Conservation (phyloP, 2,797 vertebrate species). For the Erethizon dorsatum region DNA sequence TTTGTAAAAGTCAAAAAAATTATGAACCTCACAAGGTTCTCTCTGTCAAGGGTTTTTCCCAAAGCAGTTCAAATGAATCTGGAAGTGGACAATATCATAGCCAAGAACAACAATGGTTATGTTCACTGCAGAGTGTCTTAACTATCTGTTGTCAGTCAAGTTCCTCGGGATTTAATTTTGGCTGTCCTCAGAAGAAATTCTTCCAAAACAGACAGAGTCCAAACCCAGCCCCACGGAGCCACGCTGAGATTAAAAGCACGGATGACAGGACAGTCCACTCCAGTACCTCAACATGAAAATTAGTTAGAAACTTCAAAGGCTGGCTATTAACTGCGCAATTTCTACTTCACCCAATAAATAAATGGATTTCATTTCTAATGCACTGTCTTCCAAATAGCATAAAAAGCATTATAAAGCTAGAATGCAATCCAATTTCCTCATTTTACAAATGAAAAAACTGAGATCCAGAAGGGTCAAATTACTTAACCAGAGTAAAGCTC, state of each 20-base stretch:
- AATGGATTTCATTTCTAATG: slow-evolving; percentile 29
- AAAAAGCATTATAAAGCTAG: slow-evolving; percentile 39
- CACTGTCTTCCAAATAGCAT: slow-evolving; percentile 14
- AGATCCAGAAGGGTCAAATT: slow-evolving; percentile 13
- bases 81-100: slow-evolving; percentile 17
- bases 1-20: slow-evolving; percentile 50
- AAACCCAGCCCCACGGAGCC: background rate
- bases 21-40: slow-evolving; percentile 6
- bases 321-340: background rate
- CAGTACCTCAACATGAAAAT: background rate
- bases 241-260: background rate
- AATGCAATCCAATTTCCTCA: slow-evolving; percentile 20
- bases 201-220: background rate
- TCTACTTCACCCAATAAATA: slow-evolving; percentile 21
- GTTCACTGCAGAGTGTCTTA: background rate
- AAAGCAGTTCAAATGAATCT: slow-evolving; percentile 64
- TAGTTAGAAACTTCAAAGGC: background rate
- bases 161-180: slow-evolving; percentile 61
- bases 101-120: background rate
- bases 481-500: background rate
- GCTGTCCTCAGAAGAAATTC: slow-evolving; percentile 30
- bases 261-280: background rate
- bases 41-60: slow-evolving; percentile 8
- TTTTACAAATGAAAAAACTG: slow-evolving; percentile 60
- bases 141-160: slow-evolving; percentile 24